Base-by-base conservation (phyloP, 2,113 vertebrate genomes). In the Macroglossus sobrinus region DNA sequence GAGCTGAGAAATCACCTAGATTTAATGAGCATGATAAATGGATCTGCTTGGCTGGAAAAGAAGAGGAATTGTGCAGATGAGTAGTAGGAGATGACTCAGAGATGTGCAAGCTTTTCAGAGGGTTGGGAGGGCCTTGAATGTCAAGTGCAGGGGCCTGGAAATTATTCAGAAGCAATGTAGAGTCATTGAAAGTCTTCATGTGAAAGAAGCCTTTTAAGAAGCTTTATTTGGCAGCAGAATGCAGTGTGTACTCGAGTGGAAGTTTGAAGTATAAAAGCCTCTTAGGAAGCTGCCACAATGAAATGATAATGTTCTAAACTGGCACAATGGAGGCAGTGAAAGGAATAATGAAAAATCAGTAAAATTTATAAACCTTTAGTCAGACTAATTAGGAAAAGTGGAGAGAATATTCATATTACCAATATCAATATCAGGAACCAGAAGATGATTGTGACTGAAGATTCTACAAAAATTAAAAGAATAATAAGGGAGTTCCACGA, bases 1-100 rank as follows among this genome's bases (percentile, higher is more conserved):
- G 84, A 82, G 69, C 63, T 79, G 75, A 89, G 76, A 89, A 95
- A 92, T 72, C 75, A 76, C 69, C 35, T 92, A 53, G 22, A 66
- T 68, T 94, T 82, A 69, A 74, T 69, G 50, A n/a, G 59, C 82
- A 61, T 92, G 45, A 90, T 28, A 85, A 81, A 28, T 33, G 18
- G 50, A 55, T 11, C 15, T 21, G 1, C 8, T 28, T 88, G 78
- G 19, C 11, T 89, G 81, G 59, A 64, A 84, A 76, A 50, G 33
- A 85, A 38, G 13, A 55, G 9, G 13, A 35, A 91, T 93, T 16
- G 16, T 89, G 68, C 33, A 82, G 68, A 26, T 55, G 53, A 93
- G 47, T 63, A 89, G n/a, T 78, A 28, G 55, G 74, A 15, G 30
- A 21, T 53, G 57, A 63, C 40, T 85, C 40, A 55, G 68, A 86